A percentile compares a stretch with the other conserved stretches of the same genome.
These are phyloP conservation scores for Pteria penguin DNA, from an alignment of 2,888 invertebrate species.

Conservation along the genomic window DNA sequence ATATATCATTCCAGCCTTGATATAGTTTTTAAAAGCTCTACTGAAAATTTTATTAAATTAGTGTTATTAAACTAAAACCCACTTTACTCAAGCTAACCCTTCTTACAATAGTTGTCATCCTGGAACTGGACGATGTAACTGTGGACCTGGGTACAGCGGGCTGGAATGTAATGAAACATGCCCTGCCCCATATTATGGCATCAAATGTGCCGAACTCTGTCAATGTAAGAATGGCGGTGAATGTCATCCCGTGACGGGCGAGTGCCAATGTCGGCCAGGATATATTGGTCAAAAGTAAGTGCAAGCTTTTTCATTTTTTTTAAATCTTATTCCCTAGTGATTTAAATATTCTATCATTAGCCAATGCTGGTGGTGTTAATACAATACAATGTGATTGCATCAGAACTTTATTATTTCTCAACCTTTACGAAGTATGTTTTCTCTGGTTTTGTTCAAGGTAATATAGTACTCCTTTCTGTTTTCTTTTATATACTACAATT, in stretches of 20 bases:
- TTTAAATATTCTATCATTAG: background rate
- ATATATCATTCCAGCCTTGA: no score
- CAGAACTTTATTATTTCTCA: no score
- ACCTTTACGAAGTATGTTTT: no score
- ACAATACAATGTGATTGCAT: no score
- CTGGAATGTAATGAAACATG: slow-evolving; percentile 43
- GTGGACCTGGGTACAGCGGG: slow-evolving; percentile 47
- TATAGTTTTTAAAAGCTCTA: no score
- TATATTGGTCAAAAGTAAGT: slow-evolving; percentile 53
- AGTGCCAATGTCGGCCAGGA: slow-evolving; percentile 62
- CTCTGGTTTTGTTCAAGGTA: no score
- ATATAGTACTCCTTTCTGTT: no score
- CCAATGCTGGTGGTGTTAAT: no score
- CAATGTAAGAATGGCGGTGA: slow-evolving; percentile 60
- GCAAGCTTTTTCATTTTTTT: background rate
- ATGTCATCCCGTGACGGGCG: slow-evolving; percentile 65
- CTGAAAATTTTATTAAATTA: no score
- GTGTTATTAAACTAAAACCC: no score
- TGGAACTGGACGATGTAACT: slow-evolving; percentile 42
- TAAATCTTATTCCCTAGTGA: background rate
- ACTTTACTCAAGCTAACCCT: no score
- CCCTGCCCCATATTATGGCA: slow-evolving; percentile 55
- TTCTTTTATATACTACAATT: no score
- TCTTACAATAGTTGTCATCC: slow-evolving; percentile 53
- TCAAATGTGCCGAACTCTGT: slow-evolving; percentile 56